Percentiles rank a stretch among this genome's conserved stretches.
Conservation (phyloP, 2,797 vertebrate species). For the Oryzias dopingdopingensis region DNA sequence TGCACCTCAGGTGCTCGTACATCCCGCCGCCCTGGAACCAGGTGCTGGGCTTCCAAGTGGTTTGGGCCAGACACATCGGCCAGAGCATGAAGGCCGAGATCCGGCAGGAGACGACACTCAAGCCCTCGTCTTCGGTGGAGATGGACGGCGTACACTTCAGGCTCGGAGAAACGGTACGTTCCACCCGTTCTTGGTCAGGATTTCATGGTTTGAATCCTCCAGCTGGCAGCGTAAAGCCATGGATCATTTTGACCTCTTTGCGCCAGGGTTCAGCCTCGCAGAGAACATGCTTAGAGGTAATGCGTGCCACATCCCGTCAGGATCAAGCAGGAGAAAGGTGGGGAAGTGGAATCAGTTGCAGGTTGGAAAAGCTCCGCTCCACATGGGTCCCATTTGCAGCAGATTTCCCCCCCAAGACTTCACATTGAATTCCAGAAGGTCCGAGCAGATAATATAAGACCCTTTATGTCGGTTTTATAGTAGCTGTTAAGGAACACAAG, state of each 20-base stretch:
- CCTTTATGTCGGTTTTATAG: constrained; percentile 1
- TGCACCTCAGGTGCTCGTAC: constrained; percentile 78
- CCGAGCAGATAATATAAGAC: not conserved
- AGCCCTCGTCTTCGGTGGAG: constrained; percentile 71
- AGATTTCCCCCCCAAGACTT: constrained; percentile 9
- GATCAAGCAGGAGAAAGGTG: constrained; percentile 27
- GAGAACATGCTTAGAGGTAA: constrained; percentile 25
- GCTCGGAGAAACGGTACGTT: constrained; percentile 80
- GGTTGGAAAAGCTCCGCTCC: constrained; percentile 30
- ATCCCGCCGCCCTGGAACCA: constrained; percentile 29
- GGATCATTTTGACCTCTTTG: constrained; percentile 34
- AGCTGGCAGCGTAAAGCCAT: constrained; percentile 11
- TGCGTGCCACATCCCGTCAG: constrained; percentile 25
- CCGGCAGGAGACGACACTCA: constrained; percentile 70
- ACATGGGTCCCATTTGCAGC: constrained; percentile 45
- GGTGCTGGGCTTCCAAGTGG: constrained; percentile 64
- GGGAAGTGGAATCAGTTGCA: constrained; percentile 53
- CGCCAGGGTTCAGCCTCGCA: constrained; percentile 21
- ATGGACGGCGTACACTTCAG: constrained; percentile 82
- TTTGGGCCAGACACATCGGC: constrained; percentile 74
- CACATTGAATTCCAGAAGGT: constrained; percentile 18
- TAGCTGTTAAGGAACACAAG: not conserved
- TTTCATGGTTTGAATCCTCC: constrained; percentile 14
- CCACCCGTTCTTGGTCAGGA: constrained; percentile 19
- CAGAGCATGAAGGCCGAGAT: constrained; percentile 78